phyloP scores from a whole-genome alignment of 1,140 invertebrate species.

The Ladona fulva region DNA sequence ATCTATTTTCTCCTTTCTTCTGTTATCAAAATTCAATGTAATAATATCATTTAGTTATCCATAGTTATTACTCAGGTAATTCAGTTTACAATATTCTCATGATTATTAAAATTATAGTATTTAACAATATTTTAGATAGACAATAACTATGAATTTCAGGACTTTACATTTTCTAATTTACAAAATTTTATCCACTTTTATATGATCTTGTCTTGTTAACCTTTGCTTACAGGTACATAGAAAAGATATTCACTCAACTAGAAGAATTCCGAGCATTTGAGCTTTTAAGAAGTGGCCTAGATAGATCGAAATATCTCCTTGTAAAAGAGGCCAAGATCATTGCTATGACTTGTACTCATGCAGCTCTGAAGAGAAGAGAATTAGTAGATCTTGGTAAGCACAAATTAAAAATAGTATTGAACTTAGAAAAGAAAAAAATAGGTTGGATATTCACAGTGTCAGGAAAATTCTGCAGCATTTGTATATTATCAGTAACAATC shows the following conservation, averaged over 20 bases:
- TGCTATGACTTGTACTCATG: constrained; percentile 99
- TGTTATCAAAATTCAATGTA: too few species aligned
- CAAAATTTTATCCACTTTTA: constrained; percentile 12
- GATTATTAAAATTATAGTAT: too few species aligned
- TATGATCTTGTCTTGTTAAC: constrained; percentile 7
- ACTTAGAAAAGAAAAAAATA: too few species aligned
- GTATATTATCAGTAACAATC: too few species aligned
- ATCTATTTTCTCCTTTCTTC: too few species aligned
- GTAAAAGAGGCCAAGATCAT: constrained; percentile 99
- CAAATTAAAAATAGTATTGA: too few species aligned
- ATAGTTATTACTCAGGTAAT: too few species aligned
- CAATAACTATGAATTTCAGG: too few species aligned
- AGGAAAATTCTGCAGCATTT: too few species aligned
- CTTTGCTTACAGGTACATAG: constrained; percentile 60
- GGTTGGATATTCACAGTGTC: neutral
- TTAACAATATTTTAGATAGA: too few species aligned
- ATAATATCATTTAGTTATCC: too few species aligned
- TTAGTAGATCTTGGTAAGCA: constrained; percentile 77
- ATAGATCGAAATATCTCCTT: constrained; percentile 90
- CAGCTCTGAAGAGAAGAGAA: constrained; percentile 92
- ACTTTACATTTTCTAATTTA: neutral
- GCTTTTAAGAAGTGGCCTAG: constrained; percentile 83
- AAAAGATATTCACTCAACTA: constrained; percentile 91
- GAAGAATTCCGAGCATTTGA: constrained; percentile 99
- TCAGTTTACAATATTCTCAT: too few species aligned